Percentiles rank a stretch among this genome's conserved stretches.
These are phyloP conservation scores for Burhinus oedicnemus DNA, from an alignment of 2,113 vertebrate species.

Conservation along the genomic window DNA sequence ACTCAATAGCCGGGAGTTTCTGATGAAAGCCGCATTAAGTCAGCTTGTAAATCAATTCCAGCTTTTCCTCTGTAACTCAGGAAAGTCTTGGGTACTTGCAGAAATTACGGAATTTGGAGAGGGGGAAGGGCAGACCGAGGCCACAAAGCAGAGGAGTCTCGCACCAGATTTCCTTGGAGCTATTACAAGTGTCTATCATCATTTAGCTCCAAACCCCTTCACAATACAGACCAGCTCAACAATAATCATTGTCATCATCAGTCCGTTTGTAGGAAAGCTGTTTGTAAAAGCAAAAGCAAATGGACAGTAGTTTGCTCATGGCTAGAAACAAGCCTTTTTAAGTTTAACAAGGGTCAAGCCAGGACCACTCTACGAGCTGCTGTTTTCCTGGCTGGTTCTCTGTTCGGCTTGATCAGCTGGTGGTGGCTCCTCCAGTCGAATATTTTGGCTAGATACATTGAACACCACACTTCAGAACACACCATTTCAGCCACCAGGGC, in stretches of 20 bases:
- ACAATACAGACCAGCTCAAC: conserved; percentile 7
- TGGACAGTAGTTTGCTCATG: not conserved
- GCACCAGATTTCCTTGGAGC: not conserved
- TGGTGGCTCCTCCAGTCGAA: not conserved
- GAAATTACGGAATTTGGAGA: not conserved
- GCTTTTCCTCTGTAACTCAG: not conserved
- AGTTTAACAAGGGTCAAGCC: not conserved
- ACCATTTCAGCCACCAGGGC: not conserved
- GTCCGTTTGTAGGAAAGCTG: not conserved
- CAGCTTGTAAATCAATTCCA: conserved; percentile 38
- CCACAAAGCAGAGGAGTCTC: not conserved
- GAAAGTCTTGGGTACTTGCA: not conserved
- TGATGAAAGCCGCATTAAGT: conserved; percentile 6
- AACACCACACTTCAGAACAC: not conserved
- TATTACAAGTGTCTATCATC: not conserved
- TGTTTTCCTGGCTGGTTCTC: not conserved
- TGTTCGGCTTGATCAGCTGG: not conserved
- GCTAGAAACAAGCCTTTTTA: conserved; percentile 2
- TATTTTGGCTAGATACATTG: not conserved
- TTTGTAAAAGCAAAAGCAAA: not conserved
- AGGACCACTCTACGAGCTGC: not conserved
- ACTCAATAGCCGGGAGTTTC: not conserved
- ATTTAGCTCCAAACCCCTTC: not conserved
- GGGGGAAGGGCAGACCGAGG: not conserved
- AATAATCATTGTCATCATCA: not conserved